Base-by-base conservation (phyloP, 2,797 vertebrate genomes). In the Nannoperca obscura region DNA sequence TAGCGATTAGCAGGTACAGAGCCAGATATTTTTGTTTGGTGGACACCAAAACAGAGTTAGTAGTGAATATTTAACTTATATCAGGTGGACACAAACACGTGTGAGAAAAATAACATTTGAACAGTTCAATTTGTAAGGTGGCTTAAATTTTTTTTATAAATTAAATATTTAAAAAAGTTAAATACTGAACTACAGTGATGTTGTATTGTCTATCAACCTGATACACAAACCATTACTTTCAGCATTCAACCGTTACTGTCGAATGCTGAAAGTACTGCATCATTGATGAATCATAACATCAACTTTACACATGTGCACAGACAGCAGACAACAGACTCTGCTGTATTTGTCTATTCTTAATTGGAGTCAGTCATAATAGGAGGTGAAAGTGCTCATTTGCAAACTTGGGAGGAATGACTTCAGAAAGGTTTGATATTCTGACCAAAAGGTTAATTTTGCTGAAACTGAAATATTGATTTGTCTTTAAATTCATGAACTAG, bases 241-340 rank as follows among this genome's bases (percentile, higher is more conserved):
- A 53, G 5, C 13, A 42, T 74, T n/a, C 57, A 14, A 63, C 50
- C 19, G n/a, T n/a, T n/a, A n/a, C n/a, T n/a, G n/a, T n/a, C n/a
- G n/a, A n/a, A n/a, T n/a, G n/a, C 24, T 53, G 30, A 46, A n/a
- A 34, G 3, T 5, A 34, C 32, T 34, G 32, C 32, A 34, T 34
- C 13, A 11, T 1, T 13, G 46, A 81, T 65, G 60, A 76, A 65
- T 60, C 19, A 75, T 36, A n/a, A 54, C 19, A 32, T 32, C 30
- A 65, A 36, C 40, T 27, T 22, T 1, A 32, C 27, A 47, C 19
- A 61, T 44, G 38, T 71, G 13, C 13, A 14, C 36, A 53, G 54
- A 32, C 22, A 55, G 61, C 40, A 44, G 62, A n/a, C n/a, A n/a
- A n/a, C n/a, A n/a, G n/a, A 32, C 30, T 4, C 30, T 32, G 30